phyloP scores from a whole-genome alignment of 2,888 invertebrate species.

The Sipha maydis region DNA sequence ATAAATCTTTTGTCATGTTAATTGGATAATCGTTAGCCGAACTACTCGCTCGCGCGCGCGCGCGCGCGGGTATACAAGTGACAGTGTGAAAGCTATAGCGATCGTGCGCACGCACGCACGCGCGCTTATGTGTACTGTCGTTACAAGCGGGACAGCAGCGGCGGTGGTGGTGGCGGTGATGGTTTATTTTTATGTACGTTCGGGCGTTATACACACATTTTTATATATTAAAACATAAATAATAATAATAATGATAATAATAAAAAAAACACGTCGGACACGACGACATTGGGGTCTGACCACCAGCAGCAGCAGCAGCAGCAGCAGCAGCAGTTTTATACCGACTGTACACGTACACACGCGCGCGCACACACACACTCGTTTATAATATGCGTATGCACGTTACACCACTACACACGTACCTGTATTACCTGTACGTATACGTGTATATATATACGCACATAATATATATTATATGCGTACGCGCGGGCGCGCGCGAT shows the following conservation, averaged over 20 bases:
- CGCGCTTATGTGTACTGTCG: neutral
- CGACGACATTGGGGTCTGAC: conserved; percentile 53
- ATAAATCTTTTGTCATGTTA: conserved; percentile 62
- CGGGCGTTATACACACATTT: neutral
- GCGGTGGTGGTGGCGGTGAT: neutral
- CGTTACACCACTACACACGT: neutral
- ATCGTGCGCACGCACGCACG: neutral
- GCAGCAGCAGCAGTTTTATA: conserved; percentile 19
- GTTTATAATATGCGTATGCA: no score
- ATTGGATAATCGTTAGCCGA: conserved; percentile 62
- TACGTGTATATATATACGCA: neutral
- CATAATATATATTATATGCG: neutral
- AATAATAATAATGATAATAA: conserved; percentile 1
- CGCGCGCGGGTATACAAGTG: neutral
- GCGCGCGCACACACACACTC: neutral
- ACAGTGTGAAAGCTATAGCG: conserved; percentile 56
- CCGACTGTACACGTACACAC: neutral
- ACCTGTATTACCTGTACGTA: neutral
- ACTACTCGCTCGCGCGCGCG: neutral
- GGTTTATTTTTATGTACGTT: conserved; percentile 24
- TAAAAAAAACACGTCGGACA: conserved; percentile 24
- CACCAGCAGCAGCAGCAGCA: conserved; percentile 35
- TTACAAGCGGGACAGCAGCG: no score
- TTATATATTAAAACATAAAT: conserved; percentile 54
- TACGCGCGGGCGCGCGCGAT: neutral